A percentile compares a stretch with the other conserved stretches of the same genome.
Conservation (phyloP, 2,797 vertebrate genomes). For the Hylomyscus alleni region DNA sequence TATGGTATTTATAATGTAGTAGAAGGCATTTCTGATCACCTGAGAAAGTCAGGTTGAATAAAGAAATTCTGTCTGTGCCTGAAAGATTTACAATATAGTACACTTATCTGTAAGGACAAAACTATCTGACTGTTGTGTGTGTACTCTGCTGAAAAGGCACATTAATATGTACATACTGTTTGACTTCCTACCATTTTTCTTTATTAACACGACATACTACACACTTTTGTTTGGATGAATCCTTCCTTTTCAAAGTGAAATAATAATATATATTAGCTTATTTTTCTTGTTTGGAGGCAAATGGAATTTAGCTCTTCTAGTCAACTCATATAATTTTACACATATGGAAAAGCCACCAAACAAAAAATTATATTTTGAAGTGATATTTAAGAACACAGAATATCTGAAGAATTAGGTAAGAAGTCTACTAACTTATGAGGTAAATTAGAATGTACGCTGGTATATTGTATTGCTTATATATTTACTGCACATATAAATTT, state of each 20-base stretch:
- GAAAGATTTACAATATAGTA: background rate
- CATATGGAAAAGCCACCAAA: background rate
- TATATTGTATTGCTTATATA: background rate
- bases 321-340: background rate
- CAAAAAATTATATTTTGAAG: constrained; percentile 1
- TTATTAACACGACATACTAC: background rate
- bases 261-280: background rate
- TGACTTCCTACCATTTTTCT: background rate
- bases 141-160: background rate
- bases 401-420: background rate
- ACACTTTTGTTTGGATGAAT: background rate
- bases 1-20: background rate
- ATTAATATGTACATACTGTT: background rate
- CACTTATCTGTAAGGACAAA: background rate
- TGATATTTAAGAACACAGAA: background rate
- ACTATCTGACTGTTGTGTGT: background rate
- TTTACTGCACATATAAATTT: background rate
- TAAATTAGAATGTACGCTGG: background rate
- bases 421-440: background rate
- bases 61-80: background rate
- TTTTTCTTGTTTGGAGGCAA: background rate
- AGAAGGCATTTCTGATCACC: background rate
- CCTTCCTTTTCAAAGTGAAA: constrained; percentile 28
- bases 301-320: background rate
- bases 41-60: background rate